Conservation (phyloP, 2,113 vertebrate species). For the Caranx ignobilis region DNA sequence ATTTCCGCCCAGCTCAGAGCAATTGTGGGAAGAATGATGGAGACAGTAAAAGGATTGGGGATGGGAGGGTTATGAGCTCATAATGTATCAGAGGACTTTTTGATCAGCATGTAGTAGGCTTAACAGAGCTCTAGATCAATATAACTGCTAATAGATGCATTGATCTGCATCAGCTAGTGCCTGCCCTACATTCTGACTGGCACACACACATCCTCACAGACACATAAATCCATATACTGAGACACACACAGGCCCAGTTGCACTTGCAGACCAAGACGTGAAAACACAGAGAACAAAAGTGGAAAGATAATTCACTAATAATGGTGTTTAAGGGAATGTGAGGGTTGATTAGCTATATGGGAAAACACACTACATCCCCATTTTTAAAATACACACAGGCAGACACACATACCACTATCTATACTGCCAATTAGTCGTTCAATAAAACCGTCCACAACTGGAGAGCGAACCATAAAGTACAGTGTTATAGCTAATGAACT, state of each 20-base stretch:
- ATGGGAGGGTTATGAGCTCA: slow-evolving; percentile 41
- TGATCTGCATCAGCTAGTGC: slow-evolving; percentile 65
- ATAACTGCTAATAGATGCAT: slow-evolving; percentile 72
- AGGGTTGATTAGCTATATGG: slow-evolving; percentile 8
- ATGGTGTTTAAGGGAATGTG: slow-evolving; percentile 12
- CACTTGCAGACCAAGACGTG: neutral
- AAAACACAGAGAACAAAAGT: slow-evolving; percentile 22
- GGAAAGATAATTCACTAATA: slow-evolving; percentile 9
- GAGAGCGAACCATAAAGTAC: slow-evolving; percentile 56
- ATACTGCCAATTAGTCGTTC: slow-evolving; percentile 70
- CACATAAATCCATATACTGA: slow-evolving; percentile 11
- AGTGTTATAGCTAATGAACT: slow-evolving; percentile 65
- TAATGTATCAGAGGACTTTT: slow-evolving; percentile 65
- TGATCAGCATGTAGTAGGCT: slow-evolving; percentile 71
- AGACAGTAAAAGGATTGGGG: slow-evolving; percentile 54
- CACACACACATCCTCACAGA: slow-evolving; percentile 10
- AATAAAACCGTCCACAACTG: slow-evolving; percentile 61
- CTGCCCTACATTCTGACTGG: slow-evolving; percentile 19
- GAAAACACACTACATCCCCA: slow-evolving; percentile 4
- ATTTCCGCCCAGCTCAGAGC: slow-evolving; percentile 40
- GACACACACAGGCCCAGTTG: neutral
- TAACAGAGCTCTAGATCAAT: slow-evolving; percentile 74
- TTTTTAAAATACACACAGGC: slow-evolving; percentile 38
- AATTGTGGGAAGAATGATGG: slow-evolving; percentile 57
- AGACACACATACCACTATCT: slow-evolving; percentile 35